A percentile compares a stretch with the other conserved stretches of the same genome.
Conservation (phyloP, 1,140 invertebrate species). For the Campoletis sonorensis region DNA sequence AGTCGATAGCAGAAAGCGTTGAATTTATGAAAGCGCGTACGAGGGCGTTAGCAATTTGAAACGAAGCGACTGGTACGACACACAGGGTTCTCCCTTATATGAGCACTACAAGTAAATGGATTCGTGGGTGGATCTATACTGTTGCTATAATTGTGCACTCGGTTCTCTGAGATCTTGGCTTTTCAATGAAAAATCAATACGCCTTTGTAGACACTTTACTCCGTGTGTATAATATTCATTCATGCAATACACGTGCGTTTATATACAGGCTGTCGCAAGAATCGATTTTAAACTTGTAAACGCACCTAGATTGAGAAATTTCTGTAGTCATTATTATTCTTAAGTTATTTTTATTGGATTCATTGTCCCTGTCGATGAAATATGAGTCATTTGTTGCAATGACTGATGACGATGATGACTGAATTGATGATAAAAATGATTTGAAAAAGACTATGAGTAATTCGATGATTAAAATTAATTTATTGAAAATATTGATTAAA, state of each 20-base stretch:
- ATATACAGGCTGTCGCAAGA: no score
- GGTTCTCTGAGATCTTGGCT: conserved; percentile 21
- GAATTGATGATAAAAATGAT: no score
- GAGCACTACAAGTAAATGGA: conserved; percentile 15
- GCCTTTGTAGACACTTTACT: conserved; percentile 20
- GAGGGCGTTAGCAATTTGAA: conserved; percentile 35
- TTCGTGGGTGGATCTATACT: conserved; percentile 38
- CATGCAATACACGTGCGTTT: not conserved
- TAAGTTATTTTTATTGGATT: no score
- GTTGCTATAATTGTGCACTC: conserved; percentile 3
- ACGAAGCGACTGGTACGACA: conserved; percentile 42
- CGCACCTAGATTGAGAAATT: no score
- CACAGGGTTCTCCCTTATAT: conserved; percentile 36
- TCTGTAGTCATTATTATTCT: no score
- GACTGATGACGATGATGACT: no score
- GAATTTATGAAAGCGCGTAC: conserved; percentile 40
- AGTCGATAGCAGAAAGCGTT: no score
- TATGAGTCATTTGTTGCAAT: not conserved
- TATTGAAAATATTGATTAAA: no score
- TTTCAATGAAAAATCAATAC: conserved; percentile 42
- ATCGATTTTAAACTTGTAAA: no score
- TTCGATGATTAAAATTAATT: no score
- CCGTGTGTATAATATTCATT: not conserved
- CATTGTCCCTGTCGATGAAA: no score
- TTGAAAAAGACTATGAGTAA: no score